Conservation (phyloP, 2,113 vertebrate genomes). For the Sitta europaea region DNA sequence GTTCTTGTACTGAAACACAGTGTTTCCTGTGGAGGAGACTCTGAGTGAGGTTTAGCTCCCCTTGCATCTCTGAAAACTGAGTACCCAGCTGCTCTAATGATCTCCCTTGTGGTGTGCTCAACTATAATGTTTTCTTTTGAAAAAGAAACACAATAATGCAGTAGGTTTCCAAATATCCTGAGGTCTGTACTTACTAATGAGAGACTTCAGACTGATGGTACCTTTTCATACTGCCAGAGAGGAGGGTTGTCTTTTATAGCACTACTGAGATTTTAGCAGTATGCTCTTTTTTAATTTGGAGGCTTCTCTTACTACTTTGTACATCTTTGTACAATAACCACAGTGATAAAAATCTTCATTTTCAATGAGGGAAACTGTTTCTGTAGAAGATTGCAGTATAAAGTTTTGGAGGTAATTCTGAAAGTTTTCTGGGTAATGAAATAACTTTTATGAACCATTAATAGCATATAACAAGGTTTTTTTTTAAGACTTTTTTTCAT, state of each 20-base stretch:
- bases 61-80: not conserved
- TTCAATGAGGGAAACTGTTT: not conserved
- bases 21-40: not conserved
- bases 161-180: constrained; percentile 1
- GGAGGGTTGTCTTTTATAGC: not conserved
- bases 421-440: not conserved
- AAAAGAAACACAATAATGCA: not conserved
- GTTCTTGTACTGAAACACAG: not conserved
- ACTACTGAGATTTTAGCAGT: not conserved
- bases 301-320: constrained; percentile 4
- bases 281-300: not conserved
- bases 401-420: not conserved
- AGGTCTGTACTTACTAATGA: not conserved
- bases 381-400: not conserved
- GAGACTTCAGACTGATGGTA: not conserved
- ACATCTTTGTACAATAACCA: not conserved
- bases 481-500: not conserved
- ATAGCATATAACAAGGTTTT: not conserved
- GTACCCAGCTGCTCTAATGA: not conserved
- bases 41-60: not conserved
- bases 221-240: not conserved
- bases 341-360: not conserved
- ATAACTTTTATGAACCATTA: not conserved
- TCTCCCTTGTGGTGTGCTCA: not conserved
- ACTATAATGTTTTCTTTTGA: not conserved